Evolutionary conservation across 2,113 vertebrate genomes (phyloP), one percentile per base, ranked within the genome.

Genomic region (Pterocles burchelli): DNA sequence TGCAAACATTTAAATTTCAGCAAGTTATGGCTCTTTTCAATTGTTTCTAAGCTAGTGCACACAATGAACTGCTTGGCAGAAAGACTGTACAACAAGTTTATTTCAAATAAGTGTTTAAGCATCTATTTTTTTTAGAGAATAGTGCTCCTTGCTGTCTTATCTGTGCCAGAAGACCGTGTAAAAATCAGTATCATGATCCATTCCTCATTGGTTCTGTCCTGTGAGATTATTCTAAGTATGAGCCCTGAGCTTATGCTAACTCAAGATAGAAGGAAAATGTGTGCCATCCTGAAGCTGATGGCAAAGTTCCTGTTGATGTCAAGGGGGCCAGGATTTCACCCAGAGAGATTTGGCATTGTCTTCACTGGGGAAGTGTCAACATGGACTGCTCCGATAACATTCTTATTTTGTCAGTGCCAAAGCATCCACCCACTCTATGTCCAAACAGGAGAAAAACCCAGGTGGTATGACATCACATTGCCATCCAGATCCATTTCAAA

Each of bases 381-480:
- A 75, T 43, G 79, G 36, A 73, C 76, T 81, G 52, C 57, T 84
- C 72, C 3, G 34, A 88, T 84, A 90, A 85, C 48, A 71, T 93
- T 93, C 76, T 68, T 77, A 74, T 65, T 94, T 87, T 86, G n/a
- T 63, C 75, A 75, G 5, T 93, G 88, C 85, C 92, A 96, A 91
- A 94, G 57, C 61, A 77, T 85, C 78, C 77, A 49, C 86, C 70
- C 76, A 91, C 76, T 80, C 83, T 84, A 18, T 93, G 93, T 94
- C 93, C 89, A 94, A 96, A 96, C 73, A 92, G 76, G 57, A 78
- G 75, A 90, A 88, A 89, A 90, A 71, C 31, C 68, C 93, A 96
- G 92, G 90, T 92, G 92, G 96, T 84, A 45, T 71, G 85, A 75
- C 43, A 75, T 86, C 92, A 73, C 45, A 58, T 46, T 92, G 65